Conservation (phyloP, 2,888 invertebrate species). For the Dermolepida albohirtum region DNA sequence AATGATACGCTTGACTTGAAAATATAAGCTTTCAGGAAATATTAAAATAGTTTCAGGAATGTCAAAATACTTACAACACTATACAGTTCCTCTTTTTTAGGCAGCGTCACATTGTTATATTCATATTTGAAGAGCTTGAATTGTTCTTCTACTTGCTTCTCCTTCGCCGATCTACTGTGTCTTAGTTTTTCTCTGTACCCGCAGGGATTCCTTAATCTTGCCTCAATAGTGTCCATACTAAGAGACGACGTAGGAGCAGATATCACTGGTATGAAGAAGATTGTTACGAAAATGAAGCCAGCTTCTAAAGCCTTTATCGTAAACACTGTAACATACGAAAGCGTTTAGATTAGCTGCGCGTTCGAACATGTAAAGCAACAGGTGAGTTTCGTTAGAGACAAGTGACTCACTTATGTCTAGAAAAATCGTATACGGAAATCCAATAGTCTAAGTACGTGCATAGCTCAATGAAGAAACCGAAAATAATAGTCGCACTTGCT, state of each 20-base stretch:
- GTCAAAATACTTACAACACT: constrained; percentile 20
- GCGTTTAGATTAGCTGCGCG: constrained; percentile 15
- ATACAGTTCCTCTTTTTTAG: constrained; percentile 21
- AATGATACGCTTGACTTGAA: neutral
- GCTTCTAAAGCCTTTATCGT: constrained; percentile 35
- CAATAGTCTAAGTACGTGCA: neutral
- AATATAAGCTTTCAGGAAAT: neutral
- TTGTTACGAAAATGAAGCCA: constrained; percentile 22
- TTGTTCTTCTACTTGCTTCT: constrained; percentile 17
- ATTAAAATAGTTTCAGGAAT: constrained; percentile 1
- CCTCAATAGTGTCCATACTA: constrained; percentile 2
- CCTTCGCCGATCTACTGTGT: constrained; percentile 35
- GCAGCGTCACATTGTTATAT: constrained; percentile 3
- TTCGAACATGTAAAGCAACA: constrained; percentile 21
- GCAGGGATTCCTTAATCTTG: constrained; percentile 30
- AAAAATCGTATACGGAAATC: constrained; percentile 30
- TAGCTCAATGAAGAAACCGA: constrained; percentile 1
- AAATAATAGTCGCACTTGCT: neutral
- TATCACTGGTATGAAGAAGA: constrained; percentile 22
- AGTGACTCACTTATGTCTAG: constrained; percentile 37
- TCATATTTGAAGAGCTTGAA: constrained; percentile 21
- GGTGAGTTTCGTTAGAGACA: constrained; percentile 19
- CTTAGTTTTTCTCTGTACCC: constrained; percentile 24
- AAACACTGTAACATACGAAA: constrained; percentile 35
- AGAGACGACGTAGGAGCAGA: constrained; percentile 12